Percentiles rank a stretch among this genome's conserved stretches.
Conservation (phyloP, 1,140 invertebrate genomes). For the Mercenaria mercenaria region DNA sequence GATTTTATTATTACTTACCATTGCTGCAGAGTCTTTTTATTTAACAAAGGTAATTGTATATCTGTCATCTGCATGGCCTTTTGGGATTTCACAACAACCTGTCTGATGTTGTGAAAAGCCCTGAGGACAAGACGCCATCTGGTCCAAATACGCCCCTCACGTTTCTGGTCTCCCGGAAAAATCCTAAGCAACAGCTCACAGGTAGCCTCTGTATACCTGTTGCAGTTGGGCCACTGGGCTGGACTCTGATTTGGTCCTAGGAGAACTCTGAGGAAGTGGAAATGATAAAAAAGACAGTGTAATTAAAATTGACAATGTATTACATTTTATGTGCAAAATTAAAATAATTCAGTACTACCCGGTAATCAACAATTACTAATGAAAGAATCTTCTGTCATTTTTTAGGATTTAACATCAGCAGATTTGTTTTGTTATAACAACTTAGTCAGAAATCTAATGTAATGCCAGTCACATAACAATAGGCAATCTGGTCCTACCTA, state of each 20-base stretch:
- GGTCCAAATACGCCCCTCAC: background rate
- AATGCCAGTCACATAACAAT: no score
- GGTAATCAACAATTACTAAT: no score
- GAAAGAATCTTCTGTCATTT: no score
- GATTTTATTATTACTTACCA: constrained; percentile 63
- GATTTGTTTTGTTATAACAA: no score
- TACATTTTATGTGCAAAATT: no score
- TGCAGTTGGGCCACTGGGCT: constrained; percentile 68
- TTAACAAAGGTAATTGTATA: constrained; percentile 65
- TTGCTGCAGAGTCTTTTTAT: constrained; percentile 66
- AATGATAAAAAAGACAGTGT: constrained; percentile 37
- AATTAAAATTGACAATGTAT: constrained; percentile 27
- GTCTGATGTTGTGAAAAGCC: constrained; percentile 56
- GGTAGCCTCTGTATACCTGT: constrained; percentile 68
- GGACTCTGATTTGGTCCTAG: constrained; percentile 64
- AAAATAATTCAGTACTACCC: no score
- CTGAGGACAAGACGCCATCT: constrained; percentile 53
- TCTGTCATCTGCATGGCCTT: constrained; percentile 52
- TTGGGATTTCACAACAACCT: constrained; percentile 20
- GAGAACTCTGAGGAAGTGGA: constrained; percentile 51
- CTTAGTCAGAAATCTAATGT: no score
- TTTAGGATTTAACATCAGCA: no score
- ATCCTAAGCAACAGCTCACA: constrained; percentile 23
- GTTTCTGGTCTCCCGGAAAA: constrained; percentile 31
- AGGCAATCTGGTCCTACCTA: no score